These are phyloP conservation scores for Cynopterus brachyotis DNA, from an alignment of 2,113 vertebrate genomes.

Conservation along the genomic window DNA sequence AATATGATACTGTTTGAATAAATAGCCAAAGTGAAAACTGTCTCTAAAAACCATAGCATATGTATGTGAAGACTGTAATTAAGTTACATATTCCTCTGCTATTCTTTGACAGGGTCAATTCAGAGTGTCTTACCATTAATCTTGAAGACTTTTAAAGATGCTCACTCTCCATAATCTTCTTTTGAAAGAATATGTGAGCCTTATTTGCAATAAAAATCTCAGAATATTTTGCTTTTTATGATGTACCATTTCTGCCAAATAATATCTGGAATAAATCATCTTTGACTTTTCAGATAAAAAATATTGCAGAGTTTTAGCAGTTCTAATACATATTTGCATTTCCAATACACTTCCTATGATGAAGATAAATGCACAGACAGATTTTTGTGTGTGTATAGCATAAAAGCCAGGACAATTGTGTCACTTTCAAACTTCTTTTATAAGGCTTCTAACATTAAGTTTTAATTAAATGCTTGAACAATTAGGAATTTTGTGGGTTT, in stretches of 20 bases:
- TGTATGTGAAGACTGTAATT: background rate
- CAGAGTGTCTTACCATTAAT: background rate
- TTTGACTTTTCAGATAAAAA: slow-evolving; percentile 11
- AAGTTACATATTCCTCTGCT: background rate
- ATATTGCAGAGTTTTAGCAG: background rate
- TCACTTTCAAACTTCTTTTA: slow-evolving; percentile 2
- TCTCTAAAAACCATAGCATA: background rate
- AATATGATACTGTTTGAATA: slow-evolving; percentile 32
- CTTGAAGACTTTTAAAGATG: slow-evolving; percentile 1
- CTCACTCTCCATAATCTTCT: background rate
- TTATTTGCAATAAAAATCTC: slow-evolving; percentile 28
- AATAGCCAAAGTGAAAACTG: slow-evolving; percentile 29
- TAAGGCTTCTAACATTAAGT: background rate
- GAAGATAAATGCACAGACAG: background rate
- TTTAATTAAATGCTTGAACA: slow-evolving; percentile 40
- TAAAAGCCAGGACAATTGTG: background rate
- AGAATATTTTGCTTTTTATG: slow-evolving; percentile 1
- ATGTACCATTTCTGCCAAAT: slow-evolving; percentile 27
- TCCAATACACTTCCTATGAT: background rate
- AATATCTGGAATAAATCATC: slow-evolving; percentile 31
- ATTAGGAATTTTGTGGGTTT: background rate
- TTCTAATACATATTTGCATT: background rate
- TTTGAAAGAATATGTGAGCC: slow-evolving; percentile 35
- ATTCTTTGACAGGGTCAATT: background rate
- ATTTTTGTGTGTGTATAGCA: background rate